Evolutionary conservation across 2,113 vertebrate genomes (phyloP).

Genomic region (Salvator merianae): DNA sequence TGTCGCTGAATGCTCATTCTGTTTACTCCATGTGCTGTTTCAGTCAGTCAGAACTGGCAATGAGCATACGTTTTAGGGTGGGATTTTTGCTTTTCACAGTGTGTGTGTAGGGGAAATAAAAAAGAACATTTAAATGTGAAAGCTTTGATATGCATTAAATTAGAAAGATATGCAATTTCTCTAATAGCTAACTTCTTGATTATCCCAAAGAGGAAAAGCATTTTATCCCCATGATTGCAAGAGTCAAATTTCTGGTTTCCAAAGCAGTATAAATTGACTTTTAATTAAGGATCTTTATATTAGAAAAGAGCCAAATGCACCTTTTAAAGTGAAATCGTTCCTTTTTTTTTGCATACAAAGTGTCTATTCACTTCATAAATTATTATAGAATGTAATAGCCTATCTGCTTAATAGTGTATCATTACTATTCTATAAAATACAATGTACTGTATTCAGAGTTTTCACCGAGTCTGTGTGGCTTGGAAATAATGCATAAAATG

Average conservation of each 20-base stretch:
- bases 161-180: conserved; percentile 53
- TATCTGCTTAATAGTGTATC: conserved; percentile 47
- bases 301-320: conserved; percentile 33
- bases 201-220: conserved; percentile 36
- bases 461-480: no score
- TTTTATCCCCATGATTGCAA: conserved; percentile 31
- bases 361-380: conserved; percentile 53
- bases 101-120: no score
- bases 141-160: conserved; percentile 45
- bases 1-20: conserved; percentile 57
- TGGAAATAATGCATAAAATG: conserved; percentile 49
- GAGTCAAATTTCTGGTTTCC: conserved; percentile 23
- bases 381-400: conserved; percentile 59
- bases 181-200: conserved; percentile 49
- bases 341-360: conserved; percentile 45
- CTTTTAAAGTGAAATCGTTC: conserved; percentile 56
- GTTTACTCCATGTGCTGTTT: conserved; percentile 58
- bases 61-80: conserved; percentile 11
- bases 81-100: conserved; percentile 32
- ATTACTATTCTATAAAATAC: conserved; percentile 55
- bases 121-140: conserved; percentile 43
- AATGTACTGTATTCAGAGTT: conserved; percentile 53
- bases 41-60: conserved; percentile 46
- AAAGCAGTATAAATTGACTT: conserved; percentile 47
- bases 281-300: conserved; percentile 61